Evolutionary conservation across 2,113 vertebrate genomes (phyloP), one percentile per base, ranked within the genome.

Genomic region (Poeciliopsis prolifica): DNA sequence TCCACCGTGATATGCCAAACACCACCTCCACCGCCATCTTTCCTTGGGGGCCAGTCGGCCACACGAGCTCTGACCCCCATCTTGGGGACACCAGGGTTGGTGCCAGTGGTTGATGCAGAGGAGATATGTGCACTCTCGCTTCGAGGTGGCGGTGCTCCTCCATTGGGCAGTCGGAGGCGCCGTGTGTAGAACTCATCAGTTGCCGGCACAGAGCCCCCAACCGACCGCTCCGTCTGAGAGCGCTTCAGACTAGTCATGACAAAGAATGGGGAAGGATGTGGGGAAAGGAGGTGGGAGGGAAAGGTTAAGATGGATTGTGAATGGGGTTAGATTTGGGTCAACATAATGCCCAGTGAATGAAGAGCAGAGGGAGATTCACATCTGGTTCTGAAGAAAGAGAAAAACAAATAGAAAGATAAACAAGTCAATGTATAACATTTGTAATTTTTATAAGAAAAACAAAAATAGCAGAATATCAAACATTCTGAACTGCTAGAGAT

Each of bases 241-340:
- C 97, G 96, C 93, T 99, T 99, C 93, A 99, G 94, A 92, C 98
- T 99, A 94, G 98, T 98, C 98, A 99, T 99, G 93, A 83, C 94
- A 92, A 87, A 88, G 89, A 58, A 88, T 78, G 86, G 65, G 75
- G 75, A 65, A 80, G 79, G 74, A 65, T 65, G 70, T 51, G 67
- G 81, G 80, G 77, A 70, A 70, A 79, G 82, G 74, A 77, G 77
- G 68, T 72, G 68, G 86, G 68, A 76, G 67, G 44, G 74, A 80
- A 77, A 86, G 83, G 80, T 75, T 72, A 84, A 78, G 81, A 66
- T 75, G 77, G 70, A 76, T 67, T 70, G 69, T 44, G 42, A 33
- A 65, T 44, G 61, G 44, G 64, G 80, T 91, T 86, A 91, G 81
- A 83, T 66, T 71, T 58, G 51, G 74, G 75, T 87, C 72, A 87